These are phyloP conservation scores for Tretioscincus oriximinensis DNA, from an alignment of 2,113 vertebrate species.

Conservation along the genomic window DNA sequence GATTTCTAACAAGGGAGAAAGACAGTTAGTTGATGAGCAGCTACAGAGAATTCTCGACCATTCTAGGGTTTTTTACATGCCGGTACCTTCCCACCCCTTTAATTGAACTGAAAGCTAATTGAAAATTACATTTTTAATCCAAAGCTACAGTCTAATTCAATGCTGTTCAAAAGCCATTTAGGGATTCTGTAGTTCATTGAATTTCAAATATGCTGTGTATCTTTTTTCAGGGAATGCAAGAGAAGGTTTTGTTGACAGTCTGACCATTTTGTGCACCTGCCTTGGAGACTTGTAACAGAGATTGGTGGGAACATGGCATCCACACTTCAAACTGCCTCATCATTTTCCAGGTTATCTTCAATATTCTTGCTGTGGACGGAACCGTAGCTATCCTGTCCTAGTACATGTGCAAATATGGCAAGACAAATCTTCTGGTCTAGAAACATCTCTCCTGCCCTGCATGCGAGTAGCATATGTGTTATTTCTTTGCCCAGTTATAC, in stretches of 20 bases:
- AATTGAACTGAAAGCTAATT: slow-evolving; percentile 72
- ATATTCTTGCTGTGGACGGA: too few relatives aligned
- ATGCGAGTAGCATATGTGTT: too few relatives aligned
- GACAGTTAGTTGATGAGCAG: slow-evolving; percentile 45
- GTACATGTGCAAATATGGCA: too few relatives aligned
- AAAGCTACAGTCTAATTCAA: slow-evolving; percentile 71
- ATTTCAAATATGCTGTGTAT: slow-evolving; percentile 61
- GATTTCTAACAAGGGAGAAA: slow-evolving; percentile 45
- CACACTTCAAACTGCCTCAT: too few relatives aligned
- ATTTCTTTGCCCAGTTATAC: too few relatives aligned
- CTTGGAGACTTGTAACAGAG: too few relatives aligned
- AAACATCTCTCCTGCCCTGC: too few relatives aligned
- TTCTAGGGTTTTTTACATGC: slow-evolving; percentile 45
- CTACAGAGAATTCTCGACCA: slow-evolving; percentile 60
- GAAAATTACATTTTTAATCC: slow-evolving; percentile 75
- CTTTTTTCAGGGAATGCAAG: slow-evolving; percentile 54
- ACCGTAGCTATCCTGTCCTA: too few relatives aligned
- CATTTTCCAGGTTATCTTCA: too few relatives aligned
- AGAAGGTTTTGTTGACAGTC: slow-evolving; percentile 55
- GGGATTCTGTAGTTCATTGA: slow-evolving; percentile 56
- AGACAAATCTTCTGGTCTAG: too few relatives aligned
- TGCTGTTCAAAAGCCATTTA: slow-evolving; percentile 68
- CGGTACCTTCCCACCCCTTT: slow-evolving; percentile 58
- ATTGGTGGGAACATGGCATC: too few relatives aligned
- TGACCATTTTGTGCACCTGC: not conserved